These are phyloP conservation scores for Huso huso DNA, from an alignment of 2,797 vertebrate genomes.

Conservation along the genomic window DNA sequence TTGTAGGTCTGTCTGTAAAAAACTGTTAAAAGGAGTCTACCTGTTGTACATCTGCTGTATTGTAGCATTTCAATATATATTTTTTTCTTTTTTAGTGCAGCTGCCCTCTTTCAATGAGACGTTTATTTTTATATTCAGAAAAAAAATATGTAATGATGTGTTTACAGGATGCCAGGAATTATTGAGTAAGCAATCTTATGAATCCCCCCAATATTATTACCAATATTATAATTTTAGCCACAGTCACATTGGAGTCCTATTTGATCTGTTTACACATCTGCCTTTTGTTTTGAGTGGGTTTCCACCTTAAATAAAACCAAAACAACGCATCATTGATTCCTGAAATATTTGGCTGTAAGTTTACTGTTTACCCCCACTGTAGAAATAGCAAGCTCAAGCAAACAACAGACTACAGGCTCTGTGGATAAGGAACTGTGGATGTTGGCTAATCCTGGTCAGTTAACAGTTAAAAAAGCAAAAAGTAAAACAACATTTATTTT, in stretches of 20 bases:
- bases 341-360: conserved; percentile 21
- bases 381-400: not conserved
- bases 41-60: no score
- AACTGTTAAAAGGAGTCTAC: no score
- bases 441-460: not conserved
- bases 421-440: conserved; percentile 3
- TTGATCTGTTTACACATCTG: conserved; percentile 28
- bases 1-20: no score
- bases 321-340: conserved; percentile 11
- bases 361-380: not conserved
- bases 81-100: no score
- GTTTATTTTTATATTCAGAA: no score
- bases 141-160: no score
- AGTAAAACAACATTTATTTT: not conserved
- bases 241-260: not conserved
- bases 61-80: no score
- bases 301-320: conserved; percentile 18
- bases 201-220: no score
- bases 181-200: no score
- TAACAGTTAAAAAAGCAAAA: not conserved
- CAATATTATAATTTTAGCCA: no score
- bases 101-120: no score
- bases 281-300: conserved; percentile 13
- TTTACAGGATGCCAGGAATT: no score
- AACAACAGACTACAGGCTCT: conserved; percentile 18